A percentile compares a stretch with the other conserved stretches of the same genome.
These are phyloP conservation scores for Cantharis rustica DNA, from an alignment of 2,888 invertebrate species.

Conservation along the genomic window DNA sequence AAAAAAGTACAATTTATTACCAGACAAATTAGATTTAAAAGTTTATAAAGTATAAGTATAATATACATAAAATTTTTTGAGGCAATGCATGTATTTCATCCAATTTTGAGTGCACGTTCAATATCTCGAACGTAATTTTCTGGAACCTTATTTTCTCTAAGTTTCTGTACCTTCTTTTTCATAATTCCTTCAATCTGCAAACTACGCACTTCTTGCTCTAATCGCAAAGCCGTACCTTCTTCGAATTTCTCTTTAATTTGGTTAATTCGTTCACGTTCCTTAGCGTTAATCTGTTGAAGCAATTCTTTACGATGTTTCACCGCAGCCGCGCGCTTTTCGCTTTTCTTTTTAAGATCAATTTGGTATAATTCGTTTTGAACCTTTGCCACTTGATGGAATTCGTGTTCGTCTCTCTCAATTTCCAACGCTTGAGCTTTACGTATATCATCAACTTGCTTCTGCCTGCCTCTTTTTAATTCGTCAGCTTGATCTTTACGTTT, in stretches of 20 bases:
- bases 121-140: conserved; percentile 48
- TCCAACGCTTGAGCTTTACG: conserved; percentile 69
- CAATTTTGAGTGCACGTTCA: conserved; percentile 41
- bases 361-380: conserved; percentile 54
- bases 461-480: conserved; percentile 55
- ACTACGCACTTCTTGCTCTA: conserved; percentile 65
- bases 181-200: conserved; percentile 58
- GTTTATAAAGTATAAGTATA: not conserved
- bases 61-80: not conserved
- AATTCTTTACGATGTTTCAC: conserved; percentile 66
- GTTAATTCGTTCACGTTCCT: conserved; percentile 67
- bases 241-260: conserved; percentile 66
- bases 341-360: conserved; percentile 53
- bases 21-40: not conserved
- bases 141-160: conserved; percentile 53
- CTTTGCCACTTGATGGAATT: conserved; percentile 55
- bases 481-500: conserved; percentile 61
- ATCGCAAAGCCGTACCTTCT: conserved; percentile 67
- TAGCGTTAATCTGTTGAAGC: conserved; percentile 72
- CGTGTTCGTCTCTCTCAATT: conserved; percentile 64
- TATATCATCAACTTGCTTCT: conserved; percentile 58
- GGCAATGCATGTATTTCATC: not conserved
- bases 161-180: conserved; percentile 62
- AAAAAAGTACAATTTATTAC: not conserved
- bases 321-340: conserved; percentile 53